phyloP scores from a whole-genome alignment of 2,797 vertebrate genomes.

The Darevskia nairensis region DNA sequence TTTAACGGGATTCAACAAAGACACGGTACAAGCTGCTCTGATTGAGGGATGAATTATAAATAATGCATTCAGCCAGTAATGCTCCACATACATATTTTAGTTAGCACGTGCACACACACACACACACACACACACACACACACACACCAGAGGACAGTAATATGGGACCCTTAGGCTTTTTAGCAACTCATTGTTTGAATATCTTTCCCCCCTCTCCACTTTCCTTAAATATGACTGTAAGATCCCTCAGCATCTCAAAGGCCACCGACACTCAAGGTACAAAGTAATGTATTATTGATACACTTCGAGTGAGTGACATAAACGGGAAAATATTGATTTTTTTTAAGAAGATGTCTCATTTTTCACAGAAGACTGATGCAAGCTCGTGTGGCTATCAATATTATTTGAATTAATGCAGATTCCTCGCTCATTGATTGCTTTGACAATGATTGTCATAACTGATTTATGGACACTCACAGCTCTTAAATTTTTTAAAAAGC shows the following conservation, averaged over 20 bases:
- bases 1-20: conserved; percentile 56
- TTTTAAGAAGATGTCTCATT: conserved; percentile 80
- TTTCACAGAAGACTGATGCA: conserved; percentile 81
- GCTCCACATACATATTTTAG: conserved; percentile 63
- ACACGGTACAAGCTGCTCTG: conserved; percentile 56
- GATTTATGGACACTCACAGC: conserved; percentile 85
- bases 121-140: background rate
- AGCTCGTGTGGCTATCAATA: conserved; percentile 81
- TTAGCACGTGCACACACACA: conserved; percentile 30
- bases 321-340: conserved; percentile 84
- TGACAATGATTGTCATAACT: conserved; percentile 86
- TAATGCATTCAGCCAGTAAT: conserved; percentile 56
- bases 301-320: conserved; percentile 79
- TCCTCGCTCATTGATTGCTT: conserved; percentile 82
- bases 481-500: conserved; percentile 85
- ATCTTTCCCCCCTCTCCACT: conserved; percentile 51
- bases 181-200: conserved; percentile 56
- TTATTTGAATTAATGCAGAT: conserved; percentile 87
- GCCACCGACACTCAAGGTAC: conserved; percentile 74
- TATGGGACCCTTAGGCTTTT: conserved; percentile 61
- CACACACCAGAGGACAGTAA: background rate
- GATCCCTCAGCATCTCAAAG: conserved; percentile 65
- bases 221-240: conserved; percentile 64
- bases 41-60: conserved; percentile 59
- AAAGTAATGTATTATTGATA: conserved; percentile 81